Conservation (phyloP, 2,888 invertebrate genomes). For the Caenorhabditis becei region DNA sequence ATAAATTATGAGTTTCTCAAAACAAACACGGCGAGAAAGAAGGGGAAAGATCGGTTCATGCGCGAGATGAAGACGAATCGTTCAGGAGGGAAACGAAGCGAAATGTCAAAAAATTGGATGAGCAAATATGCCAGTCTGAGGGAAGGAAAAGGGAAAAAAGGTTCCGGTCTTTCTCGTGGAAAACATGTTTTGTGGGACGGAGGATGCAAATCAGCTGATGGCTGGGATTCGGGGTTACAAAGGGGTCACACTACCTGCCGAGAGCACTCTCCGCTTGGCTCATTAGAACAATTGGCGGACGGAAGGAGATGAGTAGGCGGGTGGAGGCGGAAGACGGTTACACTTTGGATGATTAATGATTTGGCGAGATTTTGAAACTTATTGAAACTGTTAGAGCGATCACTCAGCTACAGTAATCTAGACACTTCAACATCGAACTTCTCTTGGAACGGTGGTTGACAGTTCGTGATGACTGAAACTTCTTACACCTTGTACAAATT, state of each 20-base stretch:
- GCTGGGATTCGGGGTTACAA: too few relatives aligned
- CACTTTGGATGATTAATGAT: background rate
- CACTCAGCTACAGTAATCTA: too few relatives aligned
- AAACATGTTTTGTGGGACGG: conserved; percentile 29
- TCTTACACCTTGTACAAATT: too few relatives aligned
- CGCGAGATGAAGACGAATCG: conserved; percentile 31
- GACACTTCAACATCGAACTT: too few relatives aligned
- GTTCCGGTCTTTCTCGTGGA: conserved; percentile 26
- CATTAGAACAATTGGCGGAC: conserved; percentile 40
- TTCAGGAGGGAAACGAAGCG: conserved; percentile 26
- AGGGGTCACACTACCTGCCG: conserved; percentile 33
- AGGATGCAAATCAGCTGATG: conserved; percentile 54
- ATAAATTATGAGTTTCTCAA: conserved; percentile 60
- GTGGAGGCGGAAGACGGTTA: background rate
- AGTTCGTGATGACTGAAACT: too few relatives aligned
- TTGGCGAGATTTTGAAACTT: background rate
- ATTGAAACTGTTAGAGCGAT: background rate
- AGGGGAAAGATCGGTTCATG: conserved; percentile 32
- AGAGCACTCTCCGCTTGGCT: conserved; percentile 11
- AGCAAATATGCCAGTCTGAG: conserved; percentile 47
- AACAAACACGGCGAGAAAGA: conserved; percentile 46
- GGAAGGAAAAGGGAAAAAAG: background rate
- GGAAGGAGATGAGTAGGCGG: conserved; percentile 9
- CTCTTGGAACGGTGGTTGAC: too few relatives aligned
- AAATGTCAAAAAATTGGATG: conserved; percentile 52